Percentiles rank a stretch among this genome's conserved stretches.
Evolutionary conservation across 1,140 invertebrate species (phyloP).

Genomic region (Adelges cooleyi): DNA sequence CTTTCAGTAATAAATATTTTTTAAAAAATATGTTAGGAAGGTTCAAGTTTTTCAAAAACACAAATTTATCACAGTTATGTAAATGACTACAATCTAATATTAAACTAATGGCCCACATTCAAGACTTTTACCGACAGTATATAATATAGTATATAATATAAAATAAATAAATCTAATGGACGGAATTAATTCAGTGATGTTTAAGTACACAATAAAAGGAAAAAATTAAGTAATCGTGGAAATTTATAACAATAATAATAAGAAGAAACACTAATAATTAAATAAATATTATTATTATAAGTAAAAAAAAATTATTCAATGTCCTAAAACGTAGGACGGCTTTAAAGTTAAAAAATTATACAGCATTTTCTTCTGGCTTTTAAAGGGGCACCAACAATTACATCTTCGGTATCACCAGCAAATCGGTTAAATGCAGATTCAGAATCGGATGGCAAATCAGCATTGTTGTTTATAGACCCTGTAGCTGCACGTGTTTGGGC

Average conservation of each 20-base stretch:
- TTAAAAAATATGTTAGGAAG: slow-evolving; percentile 1
- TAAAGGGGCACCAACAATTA: slow-evolving; percentile 49
- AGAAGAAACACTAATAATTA: not conserved
- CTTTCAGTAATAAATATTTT: slow-evolving; percentile 1
- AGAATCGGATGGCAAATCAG: slow-evolving; percentile 37
- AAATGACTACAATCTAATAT: slow-evolving; percentile 16
- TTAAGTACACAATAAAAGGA: slow-evolving; percentile 23
- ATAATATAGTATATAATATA: not conserved
- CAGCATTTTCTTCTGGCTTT: slow-evolving; percentile 48
- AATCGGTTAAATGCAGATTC: slow-evolving; percentile 46
- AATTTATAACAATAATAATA: not conserved
- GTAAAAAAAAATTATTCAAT: not conserved
- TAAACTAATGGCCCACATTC: slow-evolving; percentile 6
- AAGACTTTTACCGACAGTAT: too few relatives aligned
- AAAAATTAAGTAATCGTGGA: not conserved
- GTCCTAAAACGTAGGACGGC: not conserved
- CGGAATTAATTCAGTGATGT: slow-evolving; percentile 24
- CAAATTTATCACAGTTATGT: slow-evolving; percentile 26
- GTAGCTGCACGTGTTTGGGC: slow-evolving; percentile 51
- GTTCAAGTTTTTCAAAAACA: not conserved
- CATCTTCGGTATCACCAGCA: slow-evolving; percentile 53
- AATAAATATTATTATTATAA: not conserved
- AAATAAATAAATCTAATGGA: slow-evolving; percentile 5
- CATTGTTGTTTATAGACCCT: slow-evolving; percentile 12
- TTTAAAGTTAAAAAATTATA: slow-evolving; percentile 35